A percentile compares a stretch with the other conserved stretches of the same genome.
phyloP scores from a whole-genome alignment of 2,888 invertebrate species.

The Orthonychiurus folsomi region DNA sequence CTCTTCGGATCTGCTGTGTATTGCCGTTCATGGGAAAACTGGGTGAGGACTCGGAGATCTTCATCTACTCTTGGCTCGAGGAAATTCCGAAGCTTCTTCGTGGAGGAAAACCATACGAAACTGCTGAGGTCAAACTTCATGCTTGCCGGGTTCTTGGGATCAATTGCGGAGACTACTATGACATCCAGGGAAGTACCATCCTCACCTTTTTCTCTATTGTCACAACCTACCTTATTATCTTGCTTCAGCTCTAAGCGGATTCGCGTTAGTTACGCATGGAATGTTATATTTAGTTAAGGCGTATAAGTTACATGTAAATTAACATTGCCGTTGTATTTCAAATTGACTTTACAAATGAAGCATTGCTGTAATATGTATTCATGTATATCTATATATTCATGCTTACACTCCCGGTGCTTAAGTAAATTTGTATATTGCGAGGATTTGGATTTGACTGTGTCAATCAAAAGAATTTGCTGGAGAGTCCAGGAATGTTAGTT shows the following conservation, averaged over 20 bases:
- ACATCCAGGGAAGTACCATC: slow-evolving; percentile 31
- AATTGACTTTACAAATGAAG: too few relatives aligned
- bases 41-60: slow-evolving; percentile 38
- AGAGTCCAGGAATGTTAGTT: too few relatives aligned
- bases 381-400: too few relatives aligned
- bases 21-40: slow-evolving; percentile 35
- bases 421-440: too few relatives aligned
- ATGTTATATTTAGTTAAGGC: too few relatives aligned
- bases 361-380: too few relatives aligned
- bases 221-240: slow-evolving; percentile 32
- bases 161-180: slow-evolving; percentile 33
- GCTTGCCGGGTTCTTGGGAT: slow-evolving; percentile 38
- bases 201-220: slow-evolving; percentile 34
- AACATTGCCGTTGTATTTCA: too few relatives aligned
- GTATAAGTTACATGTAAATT: too few relatives aligned
- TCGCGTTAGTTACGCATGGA: too few relatives aligned
- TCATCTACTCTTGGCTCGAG: slow-evolving; percentile 39
- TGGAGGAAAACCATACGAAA: slow-evolving; percentile 39
- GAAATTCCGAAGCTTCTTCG: slow-evolving; percentile 36
- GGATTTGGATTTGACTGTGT: too few relatives aligned
- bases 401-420: too few relatives aligned
- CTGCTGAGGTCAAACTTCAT: slow-evolving; percentile 36
- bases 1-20: slow-evolving; percentile 36
- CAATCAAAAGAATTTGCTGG: too few relatives aligned
- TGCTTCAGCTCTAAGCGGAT: slow-evolving; percentile 30